Conservation (phyloP, 2,113 vertebrate genomes). For the Myotis davidii region DNA sequence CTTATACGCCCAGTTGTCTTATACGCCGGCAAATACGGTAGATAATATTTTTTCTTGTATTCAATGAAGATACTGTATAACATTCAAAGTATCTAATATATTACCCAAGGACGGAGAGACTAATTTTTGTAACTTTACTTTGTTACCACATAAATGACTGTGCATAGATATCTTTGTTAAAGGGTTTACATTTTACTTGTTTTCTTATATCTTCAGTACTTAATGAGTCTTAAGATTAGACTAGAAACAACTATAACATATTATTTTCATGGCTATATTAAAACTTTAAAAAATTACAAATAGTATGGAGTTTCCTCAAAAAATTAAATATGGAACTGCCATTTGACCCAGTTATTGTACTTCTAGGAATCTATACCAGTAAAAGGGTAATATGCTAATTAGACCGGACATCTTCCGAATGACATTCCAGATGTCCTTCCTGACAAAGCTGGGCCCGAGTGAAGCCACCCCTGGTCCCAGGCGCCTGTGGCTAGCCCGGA, state of each 20-base stretch:
- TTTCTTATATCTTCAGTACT: conserved; percentile 34
- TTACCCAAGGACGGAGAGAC: conserved; percentile 5
- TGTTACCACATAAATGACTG: background rate
- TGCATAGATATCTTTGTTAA: background rate
- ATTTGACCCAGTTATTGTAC: too few species aligned
- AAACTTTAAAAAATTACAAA: background rate
- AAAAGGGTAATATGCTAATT: too few species aligned
- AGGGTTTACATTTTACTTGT: conserved; percentile 27
- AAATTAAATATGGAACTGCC: too few species aligned
- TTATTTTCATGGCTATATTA: conserved; percentile 39
- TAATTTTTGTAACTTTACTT: conserved; percentile 42
- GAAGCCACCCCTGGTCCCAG: too few species aligned
- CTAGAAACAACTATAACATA: background rate
- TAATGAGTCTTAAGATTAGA: conserved; percentile 37
- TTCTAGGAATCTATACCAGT: too few species aligned
- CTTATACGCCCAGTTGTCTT: too few species aligned
- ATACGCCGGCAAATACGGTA: too few species aligned
- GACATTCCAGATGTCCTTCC: too few species aligned
- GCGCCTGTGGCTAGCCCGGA: too few species aligned
- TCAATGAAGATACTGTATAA: background rate
- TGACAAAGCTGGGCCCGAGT: too few species aligned
- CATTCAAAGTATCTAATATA: background rate
- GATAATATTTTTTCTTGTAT: background rate
- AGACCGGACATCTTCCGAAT: too few species aligned
- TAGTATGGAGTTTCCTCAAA: too few species aligned